Evolutionary conservation across 2,888 invertebrate species (phyloP).

Genomic region (Sarcophaga rosellei): DNA sequence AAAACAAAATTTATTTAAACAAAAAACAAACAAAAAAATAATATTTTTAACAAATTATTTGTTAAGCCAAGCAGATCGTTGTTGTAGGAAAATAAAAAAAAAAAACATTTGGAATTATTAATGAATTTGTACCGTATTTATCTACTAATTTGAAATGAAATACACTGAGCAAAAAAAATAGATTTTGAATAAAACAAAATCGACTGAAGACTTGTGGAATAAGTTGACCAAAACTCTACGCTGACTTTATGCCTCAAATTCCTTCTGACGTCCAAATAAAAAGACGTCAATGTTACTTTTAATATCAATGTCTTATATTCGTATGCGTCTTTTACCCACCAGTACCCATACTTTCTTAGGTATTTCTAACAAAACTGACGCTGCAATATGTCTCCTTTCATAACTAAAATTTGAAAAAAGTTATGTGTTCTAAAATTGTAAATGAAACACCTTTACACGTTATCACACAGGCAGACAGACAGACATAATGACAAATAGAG

Average conservation of each 20-base stretch:
- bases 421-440: neutral
- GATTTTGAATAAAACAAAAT: too few species aligned
- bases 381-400: neutral
- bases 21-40: neutral
- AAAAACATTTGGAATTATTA: neutral
- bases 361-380: neutral
- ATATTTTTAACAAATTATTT: constrained; percentile 26
- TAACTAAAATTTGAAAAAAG: neutral
- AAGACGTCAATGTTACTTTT: too few species aligned
- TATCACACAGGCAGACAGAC: constrained; percentile 1
- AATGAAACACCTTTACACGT: constrained; percentile 12
- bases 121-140: neutral
- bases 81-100: neutral
- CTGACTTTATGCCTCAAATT: too few species aligned
- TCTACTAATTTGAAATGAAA: neutral
- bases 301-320: neutral
- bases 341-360: neutral
- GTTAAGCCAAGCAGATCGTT: constrained; percentile 38
- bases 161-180: neutral
- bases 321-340: neutral
- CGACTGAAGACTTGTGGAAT: too few species aligned
- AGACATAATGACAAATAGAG: neutral
- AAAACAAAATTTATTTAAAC: neutral
- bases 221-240: too few species aligned
- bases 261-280: too few species aligned